Percentiles rank a stretch among this genome's conserved stretches.
Conservation (phyloP, 35 echinoderm and acorn worm species). For the Ptychodera flava region DNA sequence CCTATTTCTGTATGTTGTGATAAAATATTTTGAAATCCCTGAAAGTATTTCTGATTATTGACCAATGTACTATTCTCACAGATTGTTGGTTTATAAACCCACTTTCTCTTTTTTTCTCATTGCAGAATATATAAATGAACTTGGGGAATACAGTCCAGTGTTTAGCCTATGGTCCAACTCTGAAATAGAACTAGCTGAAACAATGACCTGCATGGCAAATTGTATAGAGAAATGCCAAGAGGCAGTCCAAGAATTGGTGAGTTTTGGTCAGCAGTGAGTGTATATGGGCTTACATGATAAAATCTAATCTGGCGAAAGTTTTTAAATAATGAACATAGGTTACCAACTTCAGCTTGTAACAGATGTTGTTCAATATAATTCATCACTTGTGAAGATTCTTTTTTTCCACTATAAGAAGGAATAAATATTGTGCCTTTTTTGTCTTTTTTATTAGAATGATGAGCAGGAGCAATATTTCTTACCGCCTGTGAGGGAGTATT, state of each 20-base stretch:
- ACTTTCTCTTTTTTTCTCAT: conserved; percentile 4
- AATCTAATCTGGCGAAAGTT: too few species aligned
- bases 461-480: conserved; percentile 27
- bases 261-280: background rate
- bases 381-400: too few species aligned
- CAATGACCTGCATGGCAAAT: conserved; percentile 39
- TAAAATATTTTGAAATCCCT: background rate
- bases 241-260: conserved; percentile 47
- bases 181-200: conserved; percentile 51
- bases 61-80: too few species aligned
- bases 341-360: too few species aligned
- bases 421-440: too few species aligned
- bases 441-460: conserved; percentile 28
- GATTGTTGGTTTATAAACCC: too few species aligned
- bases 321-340: too few species aligned
- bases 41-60: too few species aligned
- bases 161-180: conserved; percentile 81
- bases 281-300: too few species aligned
- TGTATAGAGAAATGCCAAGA: conserved; percentile 60
- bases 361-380: too few species aligned
- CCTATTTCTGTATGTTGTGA: too few species aligned
- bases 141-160: conserved; percentile 51
- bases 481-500: conserved; percentile 54
- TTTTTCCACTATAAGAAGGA: too few species aligned
- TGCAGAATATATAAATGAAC: conserved; percentile 26